Evolutionary conservation across 2,113 vertebrate genomes (phyloP), one percentile per base, ranked within the genome.

Genomic region (Rattus rattus): DNA sequence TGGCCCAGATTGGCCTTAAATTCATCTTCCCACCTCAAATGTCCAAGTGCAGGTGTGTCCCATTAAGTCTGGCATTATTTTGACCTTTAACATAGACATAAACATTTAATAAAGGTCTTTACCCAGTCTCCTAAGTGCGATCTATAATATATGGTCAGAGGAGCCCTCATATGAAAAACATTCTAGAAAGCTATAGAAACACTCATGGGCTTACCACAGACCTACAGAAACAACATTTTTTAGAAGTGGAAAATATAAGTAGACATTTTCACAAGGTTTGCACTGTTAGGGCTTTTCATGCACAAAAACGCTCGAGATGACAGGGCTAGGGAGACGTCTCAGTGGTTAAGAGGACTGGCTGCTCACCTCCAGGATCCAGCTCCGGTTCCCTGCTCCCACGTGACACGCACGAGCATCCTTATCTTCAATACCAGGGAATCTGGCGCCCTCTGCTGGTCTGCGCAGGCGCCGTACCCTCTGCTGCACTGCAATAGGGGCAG

Each of bases 21-120:
- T 12, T 43, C 87, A 59, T 30, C 47, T 59, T 43, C 33, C 5
- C 26, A 11, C 28, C 24, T 59, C 70, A 75, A 1, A 14, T 24
- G 54, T 10, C n/a, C 16, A 20, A 75, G 52, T 13, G 7, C 52
- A 43, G 13, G 14, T 43, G 7, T 75, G 7, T 59, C n/a, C 36
- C 33, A 56, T 14, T 16, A 59, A 39, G 67, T 39, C 72, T 59
- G 69, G 49, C n/a, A 59, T 22, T 52, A 13, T 65, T 93, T 85
- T 96, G 36, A 85, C 52, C 33, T 88, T 96, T 90, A 90, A 49
- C 20, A 77, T 77, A 86, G 83, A 80, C 7, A 14, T 47, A 56
- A 77, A 93, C 33, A 19, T 81, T 92, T 56, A 72, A 92, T 59
- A n/a, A 79, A 54, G 56, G 2, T 93, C 49, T 79, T 63, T 56